A percentile compares a stretch with the other conserved stretches of the same genome.
Conservation (phyloP, 2,113 vertebrate species). For the Hipposideros armiger region DNA sequence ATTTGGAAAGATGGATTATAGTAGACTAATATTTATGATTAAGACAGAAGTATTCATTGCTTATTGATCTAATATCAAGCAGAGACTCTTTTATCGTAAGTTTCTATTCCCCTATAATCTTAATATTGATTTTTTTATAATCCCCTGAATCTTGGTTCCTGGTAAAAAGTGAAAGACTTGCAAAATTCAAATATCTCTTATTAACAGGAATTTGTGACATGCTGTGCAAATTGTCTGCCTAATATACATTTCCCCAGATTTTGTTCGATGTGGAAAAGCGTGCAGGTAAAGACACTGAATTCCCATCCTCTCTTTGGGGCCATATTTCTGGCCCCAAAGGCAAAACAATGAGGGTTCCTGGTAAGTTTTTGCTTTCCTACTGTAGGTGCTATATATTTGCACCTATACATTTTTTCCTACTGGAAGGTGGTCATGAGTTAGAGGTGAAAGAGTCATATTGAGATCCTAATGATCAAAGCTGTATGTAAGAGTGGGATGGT, state of each 20-base stretch:
- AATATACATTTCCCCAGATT: background rate
- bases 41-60: background rate
- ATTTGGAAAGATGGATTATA: background rate
- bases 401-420: background rate
- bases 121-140: background rate
- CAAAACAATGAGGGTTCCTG: background rate
- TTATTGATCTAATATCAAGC: background rate
- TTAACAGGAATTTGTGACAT: background rate
- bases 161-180: background rate
- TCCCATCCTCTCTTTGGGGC: background rate
- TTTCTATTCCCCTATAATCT: background rate
- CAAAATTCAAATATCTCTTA: background rate
- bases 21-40: background rate
- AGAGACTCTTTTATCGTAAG: background rate
- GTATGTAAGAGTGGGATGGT: background rate
- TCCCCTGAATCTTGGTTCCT: background rate
- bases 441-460: background rate
- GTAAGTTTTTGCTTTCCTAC: background rate
- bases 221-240: background rate
- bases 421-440: background rate
- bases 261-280: background rate
- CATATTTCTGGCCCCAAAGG: background rate
- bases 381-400: background rate
- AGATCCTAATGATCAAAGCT: background rate
- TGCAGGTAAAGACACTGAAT: background rate